Percentiles rank a stretch among this genome's conserved stretches.
Conservation (phyloP, 2,113 vertebrate genomes). For the Mus pahari region DNA sequence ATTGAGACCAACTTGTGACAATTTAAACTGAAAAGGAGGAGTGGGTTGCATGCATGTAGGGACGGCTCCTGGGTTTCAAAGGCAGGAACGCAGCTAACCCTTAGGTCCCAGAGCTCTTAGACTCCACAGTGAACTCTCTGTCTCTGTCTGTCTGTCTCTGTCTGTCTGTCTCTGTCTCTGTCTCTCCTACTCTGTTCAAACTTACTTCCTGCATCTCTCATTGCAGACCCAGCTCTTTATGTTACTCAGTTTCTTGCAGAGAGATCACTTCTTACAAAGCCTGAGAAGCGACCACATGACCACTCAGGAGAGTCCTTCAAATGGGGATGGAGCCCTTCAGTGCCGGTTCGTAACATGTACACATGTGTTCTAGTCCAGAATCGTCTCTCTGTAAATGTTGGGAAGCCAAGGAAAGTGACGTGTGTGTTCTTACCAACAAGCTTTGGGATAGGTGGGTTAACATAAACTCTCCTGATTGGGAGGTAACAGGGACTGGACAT, state of each 20-base stretch:
- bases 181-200: too few species aligned
- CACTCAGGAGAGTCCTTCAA: not conserved
- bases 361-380: not conserved
- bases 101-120: not conserved
- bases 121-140: not conserved
- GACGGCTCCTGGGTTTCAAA: not conserved
- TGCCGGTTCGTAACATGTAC: not conserved
- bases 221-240: not conserved
- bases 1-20: constrained; percentile 47
- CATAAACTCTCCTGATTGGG: not conserved
- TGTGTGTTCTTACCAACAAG: constrained; percentile 15
- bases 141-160: not conserved
- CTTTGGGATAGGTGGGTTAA: not conserved
- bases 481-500: not conserved
- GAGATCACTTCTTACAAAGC: not conserved
- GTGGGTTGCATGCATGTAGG: not conserved
- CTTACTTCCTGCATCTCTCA: too few species aligned
- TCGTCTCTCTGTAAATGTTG: constrained; percentile 27
- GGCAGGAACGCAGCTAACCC: constrained; percentile 18
- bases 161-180: not conserved
- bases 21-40: constrained; percentile 61
- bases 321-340: not conserved
- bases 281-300: not conserved
- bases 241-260: not conserved
- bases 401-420: constrained; percentile 1